A percentile compares a stretch with the other conserved stretches of the same genome.
phyloP scores from a whole-genome alignment of 2,888 invertebrate genomes.

The Gnatocerus cornutus region DNA sequence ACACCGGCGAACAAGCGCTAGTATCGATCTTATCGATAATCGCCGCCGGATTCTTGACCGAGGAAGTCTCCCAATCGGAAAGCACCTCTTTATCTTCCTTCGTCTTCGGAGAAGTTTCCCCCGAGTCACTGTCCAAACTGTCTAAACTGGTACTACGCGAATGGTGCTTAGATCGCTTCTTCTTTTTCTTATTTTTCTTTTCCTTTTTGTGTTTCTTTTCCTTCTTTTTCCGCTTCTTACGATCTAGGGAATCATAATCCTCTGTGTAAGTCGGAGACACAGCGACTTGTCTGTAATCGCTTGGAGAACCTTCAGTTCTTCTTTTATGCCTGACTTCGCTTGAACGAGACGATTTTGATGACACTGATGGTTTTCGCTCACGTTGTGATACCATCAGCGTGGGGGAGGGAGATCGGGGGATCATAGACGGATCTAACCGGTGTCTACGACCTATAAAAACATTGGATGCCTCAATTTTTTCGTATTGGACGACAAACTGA shows the following conservation, averaged over 20 bases:
- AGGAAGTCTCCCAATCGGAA: conserved; percentile 67
- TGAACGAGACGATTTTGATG: conserved; percentile 69
- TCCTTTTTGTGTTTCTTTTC: conserved; percentile 83
- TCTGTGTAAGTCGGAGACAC: conserved; percentile 66
- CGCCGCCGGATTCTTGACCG: conserved; percentile 52
- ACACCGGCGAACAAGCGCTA: conserved; percentile 69
- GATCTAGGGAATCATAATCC: conserved; percentile 72
- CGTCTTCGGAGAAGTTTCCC: conserved; percentile 55
- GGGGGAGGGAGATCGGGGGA: conserved; percentile 72
- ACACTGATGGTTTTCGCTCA: conserved; percentile 69
- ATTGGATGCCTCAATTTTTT: too few relatives aligned
- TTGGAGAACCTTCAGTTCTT: conserved; percentile 64
- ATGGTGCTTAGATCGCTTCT: conserved; percentile 79
- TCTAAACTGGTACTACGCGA: conserved; percentile 80
- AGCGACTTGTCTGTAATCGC: conserved; percentile 59
- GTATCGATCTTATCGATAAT: conserved; percentile 63
- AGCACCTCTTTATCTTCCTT: conserved; percentile 62
- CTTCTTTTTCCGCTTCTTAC: conserved; percentile 78
- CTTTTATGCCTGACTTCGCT: conserved; percentile 67
- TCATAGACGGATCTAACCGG: conserved; percentile 69
- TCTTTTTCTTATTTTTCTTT: conserved; percentile 81
- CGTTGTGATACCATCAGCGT: conserved; percentile 62
- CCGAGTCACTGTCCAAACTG: conserved; percentile 74
- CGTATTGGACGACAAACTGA: too few relatives aligned
- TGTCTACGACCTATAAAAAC: conserved; percentile 59